A percentile compares a stretch with the other conserved stretches of the same genome.
These are phyloP conservation scores for Promerops cafer DNA, from an alignment of 2,113 vertebrate species.

Conservation along the genomic window DNA sequence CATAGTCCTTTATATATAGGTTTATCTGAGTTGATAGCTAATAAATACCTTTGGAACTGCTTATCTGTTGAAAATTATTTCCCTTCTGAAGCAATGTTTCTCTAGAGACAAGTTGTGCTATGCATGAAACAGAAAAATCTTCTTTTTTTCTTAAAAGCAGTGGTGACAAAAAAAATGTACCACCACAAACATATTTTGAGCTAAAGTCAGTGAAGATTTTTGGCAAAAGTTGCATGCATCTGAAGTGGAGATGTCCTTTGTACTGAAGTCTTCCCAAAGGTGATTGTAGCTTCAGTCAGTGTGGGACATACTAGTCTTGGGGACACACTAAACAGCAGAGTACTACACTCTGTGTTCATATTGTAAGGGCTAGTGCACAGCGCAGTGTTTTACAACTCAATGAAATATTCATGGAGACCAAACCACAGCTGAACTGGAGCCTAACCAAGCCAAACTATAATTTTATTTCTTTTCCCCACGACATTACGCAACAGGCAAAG, in stretches of 20 bases:
- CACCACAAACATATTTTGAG: neutral
- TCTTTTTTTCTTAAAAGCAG: neutral
- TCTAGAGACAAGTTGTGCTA: neutral
- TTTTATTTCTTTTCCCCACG: neutral
- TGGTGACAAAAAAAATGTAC: neutral
- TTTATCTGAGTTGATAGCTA: neutral
- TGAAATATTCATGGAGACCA: neutral
- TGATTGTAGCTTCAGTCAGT: neutral
- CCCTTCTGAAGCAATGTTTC: neutral
- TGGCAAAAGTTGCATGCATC: neutral
- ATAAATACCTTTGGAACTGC: neutral
- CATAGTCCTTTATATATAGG: neutral
- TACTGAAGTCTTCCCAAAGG: neutral
- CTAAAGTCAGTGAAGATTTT: neutral
- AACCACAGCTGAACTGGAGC: neutral
- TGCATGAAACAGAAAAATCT: neutral
- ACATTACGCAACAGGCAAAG: neutral
- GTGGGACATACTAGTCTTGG: too few species aligned
- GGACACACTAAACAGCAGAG: neutral
- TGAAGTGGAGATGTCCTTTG: neutral
- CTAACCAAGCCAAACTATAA: neutral
- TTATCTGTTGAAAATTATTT: neutral
- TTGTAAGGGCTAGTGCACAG: neutral
- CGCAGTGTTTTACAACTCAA: neutral
- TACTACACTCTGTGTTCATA: rapidly evolving